These are phyloP conservation scores for Brachypteracias leptosomus DNA, from an alignment of 2,113 vertebrate genomes.

Conservation along the genomic window DNA sequence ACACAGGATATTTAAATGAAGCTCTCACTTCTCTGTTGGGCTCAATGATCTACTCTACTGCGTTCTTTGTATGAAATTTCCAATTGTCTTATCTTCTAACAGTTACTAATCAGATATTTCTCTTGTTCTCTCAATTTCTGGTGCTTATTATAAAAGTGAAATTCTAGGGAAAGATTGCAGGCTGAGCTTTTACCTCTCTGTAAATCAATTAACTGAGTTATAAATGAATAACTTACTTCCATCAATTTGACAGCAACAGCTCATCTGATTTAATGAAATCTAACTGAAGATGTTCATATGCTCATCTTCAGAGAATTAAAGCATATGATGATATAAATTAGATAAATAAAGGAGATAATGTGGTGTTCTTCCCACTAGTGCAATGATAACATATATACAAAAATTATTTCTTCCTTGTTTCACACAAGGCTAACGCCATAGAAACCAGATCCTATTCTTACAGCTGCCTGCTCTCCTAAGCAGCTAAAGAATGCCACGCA, in stretches of 20 bases:
- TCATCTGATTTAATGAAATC: slow-evolving; percentile 55
- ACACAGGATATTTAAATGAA: background rate
- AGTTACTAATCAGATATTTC: background rate
- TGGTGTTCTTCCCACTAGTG: slow-evolving; percentile 45
- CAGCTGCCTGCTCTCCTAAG: background rate
- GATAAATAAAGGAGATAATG: slow-evolving; percentile 51
- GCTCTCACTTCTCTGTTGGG: background rate
- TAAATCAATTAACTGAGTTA: slow-evolving; percentile 61
- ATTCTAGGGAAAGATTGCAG: background rate
- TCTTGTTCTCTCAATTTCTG: background rate
- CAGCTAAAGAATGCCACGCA: background rate
- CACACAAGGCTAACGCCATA: slow-evolving; percentile 11
- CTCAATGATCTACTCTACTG: background rate
- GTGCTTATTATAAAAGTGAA: background rate
- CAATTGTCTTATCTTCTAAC: background rate
- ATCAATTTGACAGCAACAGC: slow-evolving; percentile 56
- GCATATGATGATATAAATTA: slow-evolving; percentile 27
- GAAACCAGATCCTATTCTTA: slow-evolving; percentile 12
- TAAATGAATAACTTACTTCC: slow-evolving; percentile 51
- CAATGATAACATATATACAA: background rate
- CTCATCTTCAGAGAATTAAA: slow-evolving; percentile 37
- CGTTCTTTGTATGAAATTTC: background rate
- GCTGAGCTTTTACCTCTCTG: slow-evolving; percentile 14
- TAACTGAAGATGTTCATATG: slow-evolving; percentile 35
- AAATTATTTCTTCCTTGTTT: slow-evolving; percentile 11